Conservation (phyloP, 2,888 invertebrate genomes). For the Stenodera caucasica region DNA sequence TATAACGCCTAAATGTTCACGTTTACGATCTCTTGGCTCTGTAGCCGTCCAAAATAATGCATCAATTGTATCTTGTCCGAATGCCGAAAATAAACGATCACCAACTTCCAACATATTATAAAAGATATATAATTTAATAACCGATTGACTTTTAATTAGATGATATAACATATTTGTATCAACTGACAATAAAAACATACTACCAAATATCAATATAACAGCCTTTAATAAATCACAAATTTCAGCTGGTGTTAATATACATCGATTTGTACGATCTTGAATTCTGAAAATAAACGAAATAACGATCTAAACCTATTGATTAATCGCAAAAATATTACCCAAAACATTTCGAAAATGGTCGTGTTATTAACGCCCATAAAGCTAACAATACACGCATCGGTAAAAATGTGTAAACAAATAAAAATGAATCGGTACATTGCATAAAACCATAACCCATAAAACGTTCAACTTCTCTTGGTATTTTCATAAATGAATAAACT, state of each 20-base stretch:
- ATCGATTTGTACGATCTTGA: slow-evolving; percentile 56
- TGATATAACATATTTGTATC: slow-evolving; percentile 99
- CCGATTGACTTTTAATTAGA: slow-evolving; percentile 94
- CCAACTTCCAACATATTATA: slow-evolving; percentile 99
- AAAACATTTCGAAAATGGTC: slow-evolving; percentile 74
- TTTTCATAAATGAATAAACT: slow-evolving; percentile 95
- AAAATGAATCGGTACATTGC: slow-evolving; percentile 95
- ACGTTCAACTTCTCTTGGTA: slow-evolving; percentile 88
- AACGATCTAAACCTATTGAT: background rate
- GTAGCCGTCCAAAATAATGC: slow-evolving; percentile 98
- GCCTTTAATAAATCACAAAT: slow-evolving; percentile 96
- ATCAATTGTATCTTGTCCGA: slow-evolving; percentile 98
- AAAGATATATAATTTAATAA: slow-evolving; percentile 98
- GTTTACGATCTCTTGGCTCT: slow-evolving; percentile 81
- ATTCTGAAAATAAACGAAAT: slow-evolving; percentile 36
- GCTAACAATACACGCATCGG: slow-evolving; percentile 91
- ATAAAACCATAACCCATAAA: slow-evolving; percentile 94
- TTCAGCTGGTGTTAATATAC: slow-evolving; percentile 81
- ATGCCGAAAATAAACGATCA: slow-evolving; percentile 92
- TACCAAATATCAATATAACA: slow-evolving; percentile 80
- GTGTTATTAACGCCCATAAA: slow-evolving; percentile 75
- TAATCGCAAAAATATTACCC: slow-evolving; percentile 58
- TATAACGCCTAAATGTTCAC: slow-evolving; percentile 83
- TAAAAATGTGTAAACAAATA: slow-evolving; percentile 96
- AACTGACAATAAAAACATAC: slow-evolving; percentile 84